Conservation (phyloP, 2,113 vertebrate genomes). For the Bufo gargarizans region DNA sequence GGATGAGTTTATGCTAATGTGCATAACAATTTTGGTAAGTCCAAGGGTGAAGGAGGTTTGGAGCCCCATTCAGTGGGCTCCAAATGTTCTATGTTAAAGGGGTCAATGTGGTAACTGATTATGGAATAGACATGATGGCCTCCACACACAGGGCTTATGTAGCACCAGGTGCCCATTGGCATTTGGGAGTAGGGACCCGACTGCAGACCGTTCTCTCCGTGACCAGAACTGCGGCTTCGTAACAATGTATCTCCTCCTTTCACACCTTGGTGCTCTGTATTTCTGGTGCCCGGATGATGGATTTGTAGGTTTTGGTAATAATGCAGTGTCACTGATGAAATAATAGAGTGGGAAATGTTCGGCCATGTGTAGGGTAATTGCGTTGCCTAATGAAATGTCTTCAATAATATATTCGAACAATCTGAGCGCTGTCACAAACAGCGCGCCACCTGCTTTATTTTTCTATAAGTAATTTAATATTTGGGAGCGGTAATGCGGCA, state of each 20-base stretch:
- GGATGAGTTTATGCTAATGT: no score
- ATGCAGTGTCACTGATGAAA: conserved; percentile 26
- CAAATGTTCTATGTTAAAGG: no score
- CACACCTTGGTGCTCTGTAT: background rate
- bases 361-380: conserved; percentile 36
- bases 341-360: conserved; percentile 21
- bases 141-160: no score
- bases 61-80: no score
- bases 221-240: no score
- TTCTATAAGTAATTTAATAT: conserved; percentile 44
- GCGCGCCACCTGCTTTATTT: conserved; percentile 7
- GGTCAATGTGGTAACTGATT: no score
- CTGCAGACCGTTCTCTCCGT: no score
- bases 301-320: conserved; percentile 39
- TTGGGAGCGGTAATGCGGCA: background rate
- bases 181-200: no score
- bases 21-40: no score
- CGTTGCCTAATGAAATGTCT: conserved; percentile 40
- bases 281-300: conserved; percentile 11
- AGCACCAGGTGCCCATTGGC: no score
- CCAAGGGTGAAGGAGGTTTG: no score
- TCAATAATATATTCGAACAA: conserved; percentile 43
- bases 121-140: no score
- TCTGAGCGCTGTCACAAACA: conserved; percentile 28
- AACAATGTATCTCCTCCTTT: background rate